Evolutionary conservation across 2,888 invertebrate genomes (phyloP).

Genomic region (Gortyna flavago): DNA sequence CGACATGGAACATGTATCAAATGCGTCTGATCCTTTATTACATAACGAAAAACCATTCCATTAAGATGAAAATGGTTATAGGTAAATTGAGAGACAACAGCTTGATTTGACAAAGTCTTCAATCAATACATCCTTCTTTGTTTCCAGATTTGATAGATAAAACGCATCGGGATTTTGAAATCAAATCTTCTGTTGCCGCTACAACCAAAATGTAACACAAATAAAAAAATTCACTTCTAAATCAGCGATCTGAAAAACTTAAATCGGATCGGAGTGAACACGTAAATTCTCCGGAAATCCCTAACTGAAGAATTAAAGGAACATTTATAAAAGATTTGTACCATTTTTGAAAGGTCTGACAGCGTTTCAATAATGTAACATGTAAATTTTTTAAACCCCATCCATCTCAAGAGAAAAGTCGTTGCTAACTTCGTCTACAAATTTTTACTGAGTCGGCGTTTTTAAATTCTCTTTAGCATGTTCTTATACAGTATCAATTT

Average conservation of each 20-base stretch:
- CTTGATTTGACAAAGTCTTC: neutral
- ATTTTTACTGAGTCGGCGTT: conserved; percentile 35
- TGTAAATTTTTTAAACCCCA: conserved; percentile 44
- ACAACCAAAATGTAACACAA: conserved; percentile 10
- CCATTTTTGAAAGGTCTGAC: conserved; percentile 34
- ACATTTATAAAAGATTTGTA: conserved; percentile 40
- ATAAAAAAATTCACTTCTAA: conserved; percentile 36
- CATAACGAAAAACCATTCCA: conserved; percentile 24
- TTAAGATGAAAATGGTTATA: neutral
- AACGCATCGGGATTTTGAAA: conserved; percentile 9
- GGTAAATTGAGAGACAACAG: neutral
- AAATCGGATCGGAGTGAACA: conserved; percentile 40
- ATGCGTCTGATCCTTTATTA: conserved; percentile 50
- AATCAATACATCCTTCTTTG: neutral
- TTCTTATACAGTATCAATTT: conserved; percentile 22
- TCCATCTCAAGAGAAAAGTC: conserved; percentile 51
- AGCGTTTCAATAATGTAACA: conserved; percentile 54
- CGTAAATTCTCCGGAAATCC: conserved; percentile 30
- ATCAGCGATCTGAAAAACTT: conserved; percentile 44
- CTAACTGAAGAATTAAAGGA: conserved; percentile 36
- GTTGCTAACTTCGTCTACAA: conserved; percentile 35
- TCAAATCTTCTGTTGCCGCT: conserved; percentile 6
- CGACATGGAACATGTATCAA: conserved; percentile 57
- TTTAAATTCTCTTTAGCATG: conserved; percentile 23
- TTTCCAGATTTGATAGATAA: conserved; percentile 2